Base-by-base conservation (phyloP, 2,888 invertebrate genomes). In the Schizaphis graminum region DNA sequence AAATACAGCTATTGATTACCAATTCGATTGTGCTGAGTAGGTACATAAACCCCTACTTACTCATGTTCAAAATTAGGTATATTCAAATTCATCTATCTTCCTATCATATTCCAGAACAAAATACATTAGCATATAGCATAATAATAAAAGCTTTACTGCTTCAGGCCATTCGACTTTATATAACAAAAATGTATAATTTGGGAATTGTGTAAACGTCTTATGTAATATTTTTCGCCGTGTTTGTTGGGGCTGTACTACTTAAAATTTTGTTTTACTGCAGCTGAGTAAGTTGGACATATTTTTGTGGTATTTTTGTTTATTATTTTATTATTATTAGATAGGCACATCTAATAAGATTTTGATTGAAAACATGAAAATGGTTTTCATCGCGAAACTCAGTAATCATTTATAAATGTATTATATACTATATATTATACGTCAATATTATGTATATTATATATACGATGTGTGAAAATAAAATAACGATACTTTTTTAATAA, bases 401-500 rank as follows among this genome's bases (percentile, higher is more conserved):
- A 47, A 47, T 47, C 44, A 49, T 49, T 1, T 11, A 49, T 49
- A 47, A 47, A 47, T 47, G 10, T 3, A 47, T 11, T 47, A 47
- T 47, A 53, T 53, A 53, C 53, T 11, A 49, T 49, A 49, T 49
- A 49, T 49, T 49, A 47, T 47, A 47, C 7, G 7, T 47, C 7
- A 8, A 47, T 47, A 47, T 13, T 53, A 21, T 16, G 21, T 53
- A 21, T 53, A 53, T 53, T 21, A 53, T 87, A 57, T 41, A 28
- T 56, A 89, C 24, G 44, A 90, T 28, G 61, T 44, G 0, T 28
- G 41, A 90, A 44, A 90, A 57, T 1, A 61, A 89, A 89, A 57
- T 57, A 61, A 89, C 28, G 57, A 89, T 61, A 89, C 61, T 61
- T 89, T 89, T 61, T 61, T 11, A 49, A 49, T 49, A 61, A 89